phyloP scores from a whole-genome alignment of 2,888 invertebrate species.

The Drosophila mettleri region DNA sequence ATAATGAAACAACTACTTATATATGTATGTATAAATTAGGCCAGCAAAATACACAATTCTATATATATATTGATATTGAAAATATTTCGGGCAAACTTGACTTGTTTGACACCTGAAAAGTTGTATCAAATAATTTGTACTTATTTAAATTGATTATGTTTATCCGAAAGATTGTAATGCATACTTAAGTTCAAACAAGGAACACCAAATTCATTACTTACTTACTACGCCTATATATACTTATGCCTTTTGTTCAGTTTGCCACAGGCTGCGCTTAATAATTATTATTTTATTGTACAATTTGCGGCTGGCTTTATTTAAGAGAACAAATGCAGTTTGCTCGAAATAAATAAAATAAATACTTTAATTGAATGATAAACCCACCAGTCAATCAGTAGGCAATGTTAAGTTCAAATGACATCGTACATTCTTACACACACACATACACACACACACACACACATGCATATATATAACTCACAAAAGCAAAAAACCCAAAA shows the following conservation, averaged over 20 bases:
- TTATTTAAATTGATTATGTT: conserved; percentile 19
- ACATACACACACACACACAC: conserved; percentile 24
- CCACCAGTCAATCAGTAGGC: conserved; percentile 52
- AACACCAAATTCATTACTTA: conserved; percentile 24
- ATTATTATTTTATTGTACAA: conserved; percentile 11
- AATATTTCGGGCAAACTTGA: conserved; percentile 36
- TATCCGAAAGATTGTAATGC: conserved; percentile 24
- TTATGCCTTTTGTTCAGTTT: conserved; percentile 12
- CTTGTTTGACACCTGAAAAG: conserved; percentile 58
- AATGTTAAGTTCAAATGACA: conserved; percentile 61
- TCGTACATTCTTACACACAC: conserved; percentile 51
- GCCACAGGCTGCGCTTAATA: conserved; percentile 12
- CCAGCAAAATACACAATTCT: conserved; percentile 35
- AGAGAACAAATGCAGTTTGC: conserved; percentile 24
- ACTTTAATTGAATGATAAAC: conserved; percentile 46
- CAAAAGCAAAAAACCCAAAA: conserved; percentile 57
- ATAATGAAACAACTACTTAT: conserved; percentile 33
- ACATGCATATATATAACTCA: conserved; percentile 19
- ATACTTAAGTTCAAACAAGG: conserved; percentile 24
- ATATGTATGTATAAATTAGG: conserved; percentile 58
- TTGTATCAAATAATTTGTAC: conserved; percentile 48
- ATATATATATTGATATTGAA: neutral
- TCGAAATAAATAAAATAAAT: conserved; percentile 13
- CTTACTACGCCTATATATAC: conserved; percentile 11
- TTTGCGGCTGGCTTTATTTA: conserved; percentile 15